Evolutionary conservation across 2,113 vertebrate species (phyloP), one percentile per base, ranked within the genome.

Genomic region (Nycticorax nycticorax): DNA sequence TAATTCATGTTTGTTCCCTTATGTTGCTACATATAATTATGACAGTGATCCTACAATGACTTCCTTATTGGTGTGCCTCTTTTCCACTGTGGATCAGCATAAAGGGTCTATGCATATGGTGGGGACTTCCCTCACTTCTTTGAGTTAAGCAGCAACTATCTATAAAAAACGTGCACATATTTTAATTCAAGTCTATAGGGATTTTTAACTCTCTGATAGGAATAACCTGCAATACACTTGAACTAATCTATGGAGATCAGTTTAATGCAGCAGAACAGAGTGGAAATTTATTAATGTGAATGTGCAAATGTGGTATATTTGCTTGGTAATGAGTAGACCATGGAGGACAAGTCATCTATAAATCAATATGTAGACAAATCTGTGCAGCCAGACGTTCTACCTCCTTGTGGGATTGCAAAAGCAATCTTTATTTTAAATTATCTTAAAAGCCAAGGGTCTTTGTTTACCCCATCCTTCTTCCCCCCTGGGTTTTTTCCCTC

Each of bases 1-100:
- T 96, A 95, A 94, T 97, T 94, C 24, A 27, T 80, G 59, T 95
- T 95, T 92, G 19, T 84, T 93, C 43, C 22, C 17, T 78, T 86
- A 47, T 75, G 24, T 41, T 86, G 39, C 12, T 87, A 43, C 52
- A 47, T 91, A 52, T 81, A 78, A 37, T 67, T 62, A 23, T 86
- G 75, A 63, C 68, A 74, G 30, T 56, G 27, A 81, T 80, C 56
- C 48, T 87, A 13, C 68, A 90, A 84, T 87, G 22, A 81, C 56
- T 78, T 94, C 86, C 63, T 91, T 87, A 76, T 64, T 81, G 52
- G 6, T 77, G 27, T 56, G 33, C 7, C 28, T 68, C 47, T 79
- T 91, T 88, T 81, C 47, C 11, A 6, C 57, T 60, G 12, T 41
- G 33, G 35, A 75, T 35, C 43, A 78, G 47, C 17, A 27, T 41